Conservation (phyloP, 2,113 vertebrate species). For the Gnathonemus longibarbis region DNA sequence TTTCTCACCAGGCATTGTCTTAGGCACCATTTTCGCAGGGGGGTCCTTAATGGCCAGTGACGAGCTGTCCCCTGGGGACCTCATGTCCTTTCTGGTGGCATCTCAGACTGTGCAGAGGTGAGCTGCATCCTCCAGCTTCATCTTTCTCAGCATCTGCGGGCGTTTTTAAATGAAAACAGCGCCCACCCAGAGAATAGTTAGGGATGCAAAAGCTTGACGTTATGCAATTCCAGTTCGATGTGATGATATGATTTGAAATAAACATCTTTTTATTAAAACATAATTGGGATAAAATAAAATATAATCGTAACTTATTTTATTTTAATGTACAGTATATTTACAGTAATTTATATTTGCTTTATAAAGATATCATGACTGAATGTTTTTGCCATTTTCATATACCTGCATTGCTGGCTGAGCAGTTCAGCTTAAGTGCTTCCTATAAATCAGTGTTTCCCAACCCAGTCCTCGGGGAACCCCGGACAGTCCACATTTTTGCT, state of each 20-base stretch:
- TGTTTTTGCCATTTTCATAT: neutral
- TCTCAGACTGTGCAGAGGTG: constrained; percentile 93
- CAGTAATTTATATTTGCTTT: neutral
- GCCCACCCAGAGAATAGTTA: neutral
- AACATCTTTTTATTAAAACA: neutral
- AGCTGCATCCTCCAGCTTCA: constrained; percentile 26
- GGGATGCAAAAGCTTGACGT: neutral
- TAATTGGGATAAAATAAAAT: neutral
- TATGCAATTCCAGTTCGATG: neutral
- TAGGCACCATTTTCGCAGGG: constrained; percentile 87
- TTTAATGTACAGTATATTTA: neutral
- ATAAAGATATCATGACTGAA: neutral
- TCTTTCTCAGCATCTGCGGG: neutral
- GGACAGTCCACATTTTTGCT: too few species aligned
- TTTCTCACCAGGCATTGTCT: constrained; percentile 69
- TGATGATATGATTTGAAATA: neutral
- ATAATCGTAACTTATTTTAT: neutral
- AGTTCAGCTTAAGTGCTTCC: neutral
- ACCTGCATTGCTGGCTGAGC: neutral
- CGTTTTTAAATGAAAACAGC: neutral
- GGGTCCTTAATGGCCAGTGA: constrained; percentile 80
- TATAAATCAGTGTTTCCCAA: too few species aligned
- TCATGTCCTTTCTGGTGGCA: constrained; percentile 95
- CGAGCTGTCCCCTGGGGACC: constrained; percentile 81
- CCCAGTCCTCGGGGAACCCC: too few species aligned